These are phyloP conservation scores for Drosophila pallidifrons DNA, from an alignment of 1,140 invertebrate species.

Conservation along the genomic window DNA sequence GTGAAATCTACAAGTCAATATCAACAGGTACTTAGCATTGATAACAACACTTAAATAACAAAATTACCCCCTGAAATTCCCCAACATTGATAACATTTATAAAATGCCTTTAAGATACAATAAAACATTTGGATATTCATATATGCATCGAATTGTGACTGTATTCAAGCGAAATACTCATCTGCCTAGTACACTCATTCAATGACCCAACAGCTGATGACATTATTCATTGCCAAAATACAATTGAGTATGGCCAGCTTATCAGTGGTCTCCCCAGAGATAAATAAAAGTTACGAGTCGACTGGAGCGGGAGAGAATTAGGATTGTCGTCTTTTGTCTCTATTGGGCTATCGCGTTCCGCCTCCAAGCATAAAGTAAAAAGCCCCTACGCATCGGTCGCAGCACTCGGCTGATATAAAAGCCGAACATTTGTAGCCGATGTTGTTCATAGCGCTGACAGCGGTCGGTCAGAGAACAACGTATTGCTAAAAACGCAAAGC, in stretches of 20 bases:
- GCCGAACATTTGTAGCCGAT: conserved; percentile 23
- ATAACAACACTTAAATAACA: conserved; percentile 52
- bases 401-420: conserved; percentile 62
- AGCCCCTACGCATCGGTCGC: conserved; percentile 47
- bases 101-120: conserved; percentile 14
- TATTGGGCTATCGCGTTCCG: conserved; percentile 17
- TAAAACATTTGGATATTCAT: background rate
- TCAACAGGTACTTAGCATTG: conserved; percentile 43
- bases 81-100: conserved; percentile 33
- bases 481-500: conserved; percentile 19
- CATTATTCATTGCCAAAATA: conserved; percentile 45
- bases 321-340: conserved; percentile 4
- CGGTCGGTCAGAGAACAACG: conserved; percentile 38
- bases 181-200: background rate
- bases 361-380: conserved; percentile 50
- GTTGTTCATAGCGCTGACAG: conserved; percentile 61
- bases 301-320: conserved; percentile 12
- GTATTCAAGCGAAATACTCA: conserved; percentile 3
- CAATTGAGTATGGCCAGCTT: conserved; percentile 12
- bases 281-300: conserved; percentile 31
- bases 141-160: conserved; percentile 8
- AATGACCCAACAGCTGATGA: conserved; percentile 28
- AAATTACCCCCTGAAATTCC: conserved; percentile 42
- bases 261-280: conserved; percentile 50
- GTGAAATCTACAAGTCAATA: conserved; percentile 36